Base-by-base conservation (phyloP, 2,888 invertebrate genomes). In the Polietes domitor region DNA sequence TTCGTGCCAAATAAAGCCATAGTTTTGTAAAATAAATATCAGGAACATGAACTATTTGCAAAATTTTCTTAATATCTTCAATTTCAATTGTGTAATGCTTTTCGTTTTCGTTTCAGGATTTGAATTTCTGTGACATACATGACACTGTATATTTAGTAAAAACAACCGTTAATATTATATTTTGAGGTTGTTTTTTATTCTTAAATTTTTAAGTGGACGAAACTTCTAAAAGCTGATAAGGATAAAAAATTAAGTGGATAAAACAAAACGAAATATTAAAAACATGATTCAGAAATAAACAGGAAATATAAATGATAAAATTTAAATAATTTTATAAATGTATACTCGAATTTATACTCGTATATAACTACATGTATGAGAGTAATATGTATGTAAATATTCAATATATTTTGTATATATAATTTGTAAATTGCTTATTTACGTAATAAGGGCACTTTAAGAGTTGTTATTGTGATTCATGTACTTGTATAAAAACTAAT, bases 371-470 rank as follows among this genome's bases (percentile, higher is more conserved):
- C 53, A 53, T 9, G 2, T 21, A 21, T 5, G 1, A 53, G 1
- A 43, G 5, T 43, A 2, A n/a, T n/a, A 72, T 37, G 41, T 41
- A 5, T 77, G 21, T 61, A n/a, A 73, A 24, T 68, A 12, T 37
- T 37, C 37, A 37, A 37, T 37, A 37, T 37, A 1, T 2, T 37
- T 32, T 32, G 41, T 43, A 37, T 65, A 73, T 53, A 58, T 21
- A 65, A 63, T 74, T 53, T 79, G 55, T 53, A 63, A 71, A 43
- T 78, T 71, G 47, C 65, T 78, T 80, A 80, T 43, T 80, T 6
- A 70, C 43, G 61, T 75, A 75, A 75, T 77, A 84, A 84, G 84
- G 80, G 75, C 84, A 84, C 84, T 84, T 84, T 84, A 83, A 81
- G 77, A 81, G 78, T n/a, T n/a, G n/a, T n/a, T n/a, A n/a, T n/a